Evolutionary conservation across 2,113 vertebrate genomes (phyloP).

Genomic region (Casuarius casuarius): DNA sequence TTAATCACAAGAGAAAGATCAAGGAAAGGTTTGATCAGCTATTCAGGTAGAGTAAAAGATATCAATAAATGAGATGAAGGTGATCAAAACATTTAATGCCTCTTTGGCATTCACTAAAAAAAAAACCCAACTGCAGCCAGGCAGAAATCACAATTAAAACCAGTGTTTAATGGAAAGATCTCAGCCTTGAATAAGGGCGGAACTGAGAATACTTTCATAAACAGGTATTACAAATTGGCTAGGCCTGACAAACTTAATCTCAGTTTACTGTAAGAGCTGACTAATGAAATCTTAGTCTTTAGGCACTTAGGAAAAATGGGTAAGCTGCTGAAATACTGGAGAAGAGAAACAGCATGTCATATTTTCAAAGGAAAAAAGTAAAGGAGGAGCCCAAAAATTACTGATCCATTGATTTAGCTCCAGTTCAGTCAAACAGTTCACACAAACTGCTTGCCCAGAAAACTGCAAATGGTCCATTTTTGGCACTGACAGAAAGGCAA

Average conservation of each 20-base stretch:
- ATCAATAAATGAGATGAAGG: neutral
- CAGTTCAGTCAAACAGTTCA: neutral
- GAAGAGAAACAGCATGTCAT: neutral
- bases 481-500: neutral
- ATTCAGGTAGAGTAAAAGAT: neutral
- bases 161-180: neutral
- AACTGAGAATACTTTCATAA: neutral
- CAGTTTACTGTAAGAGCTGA: neutral
- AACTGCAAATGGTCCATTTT: neutral
- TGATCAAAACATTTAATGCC: neutral
- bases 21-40: neutral
- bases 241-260: neutral
- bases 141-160: neutral
- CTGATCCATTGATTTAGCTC: neutral
- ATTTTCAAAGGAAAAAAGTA: neutral
- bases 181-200: neutral
- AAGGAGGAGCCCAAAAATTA: neutral
- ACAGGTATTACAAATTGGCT: neutral
- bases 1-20: neutral
- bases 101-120: neutral
- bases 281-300: neutral
- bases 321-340: neutral
- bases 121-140: neutral
- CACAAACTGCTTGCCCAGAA: neutral
- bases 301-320: neutral